Evolutionary conservation across 1,140 invertebrate species (phyloP), one percentile per base, ranked within the genome.

Genomic region (Calephelis virginiensis): DNA sequence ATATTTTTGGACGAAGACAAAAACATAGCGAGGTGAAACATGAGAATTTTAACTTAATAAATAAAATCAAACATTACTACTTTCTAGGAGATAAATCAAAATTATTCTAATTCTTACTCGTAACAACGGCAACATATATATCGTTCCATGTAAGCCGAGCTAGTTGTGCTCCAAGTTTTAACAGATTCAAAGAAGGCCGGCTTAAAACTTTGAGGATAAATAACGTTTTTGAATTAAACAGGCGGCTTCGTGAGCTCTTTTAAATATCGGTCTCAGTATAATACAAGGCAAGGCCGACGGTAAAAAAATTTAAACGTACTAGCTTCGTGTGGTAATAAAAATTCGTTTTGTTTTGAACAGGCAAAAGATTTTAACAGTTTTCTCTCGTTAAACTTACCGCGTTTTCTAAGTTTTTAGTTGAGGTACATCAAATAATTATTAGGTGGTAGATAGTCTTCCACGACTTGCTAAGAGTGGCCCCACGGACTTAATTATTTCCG

Each of bases 181-280:
- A 63, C 62, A 63, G 47, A 46, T 63, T 28, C 17, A 37, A 46
- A 37, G 12, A 14, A 63, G 45, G 14, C 40, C 43, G 47, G 62
- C 47, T 48, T 47, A 63, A 63, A 47, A 63, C 13, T 63, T 63
- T 28, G 40, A 28, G 62, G n/a, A 63, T 63, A 63, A 63, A 47
- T 47, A 63, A 63, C 47, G 62, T 49, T 63, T 48, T 47, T 63
- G 28, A 63, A 38, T 63, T 47, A 63, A 63, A 48, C 28, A 48
- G 37, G 53, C 28, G 62, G 43, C 43, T 63, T 47, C 37, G 62
- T 47, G 43, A 12, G 47, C 43, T 63, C 61, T 47, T 47, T 46
- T n/a, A 12, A 47, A 63, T 63, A 63, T 63, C 14, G 61, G 61
- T 48, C 48, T 37, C 8, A 47, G 43, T 12, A 47, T 28, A 28